phyloP scores from a whole-genome alignment of 1,140 invertebrate genomes.

The Drosophila cardini region DNA sequence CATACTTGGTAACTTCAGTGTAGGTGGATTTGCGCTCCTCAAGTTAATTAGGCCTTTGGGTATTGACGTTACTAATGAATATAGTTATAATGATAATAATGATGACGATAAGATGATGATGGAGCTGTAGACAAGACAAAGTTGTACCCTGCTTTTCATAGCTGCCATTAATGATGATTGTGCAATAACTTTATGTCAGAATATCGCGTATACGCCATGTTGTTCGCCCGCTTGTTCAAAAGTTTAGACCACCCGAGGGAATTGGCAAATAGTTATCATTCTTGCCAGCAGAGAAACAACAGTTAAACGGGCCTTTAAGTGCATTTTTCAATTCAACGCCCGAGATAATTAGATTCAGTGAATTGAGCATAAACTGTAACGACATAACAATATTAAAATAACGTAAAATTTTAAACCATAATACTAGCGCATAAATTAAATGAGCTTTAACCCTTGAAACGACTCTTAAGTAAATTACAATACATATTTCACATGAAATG shows the following conservation, averaged over 20 bases:
- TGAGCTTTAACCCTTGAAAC: slow-evolving; percentile 3
- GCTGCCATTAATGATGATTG: slow-evolving; percentile 54
- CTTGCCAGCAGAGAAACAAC: not conserved
- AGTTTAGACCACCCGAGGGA: slow-evolving; percentile 51
- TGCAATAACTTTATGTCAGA: slow-evolving; percentile 16
- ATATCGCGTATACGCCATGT: slow-evolving; percentile 54
- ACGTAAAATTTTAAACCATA: slow-evolving; percentile 56
- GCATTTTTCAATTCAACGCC: slow-evolving; percentile 28
- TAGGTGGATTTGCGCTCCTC: not conserved
- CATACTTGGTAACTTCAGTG: slow-evolving; percentile 4
- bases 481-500: slow-evolving; percentile 60
- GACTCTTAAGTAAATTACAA: slow-evolving; percentile 77
- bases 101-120: slow-evolving; percentile 18
- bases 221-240: not conserved
- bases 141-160: slow-evolving; percentile 37
- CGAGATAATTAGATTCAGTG: slow-evolving; percentile 62
- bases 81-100: slow-evolving; percentile 37
- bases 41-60: slow-evolving; percentile 40
- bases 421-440: slow-evolving; percentile 59
- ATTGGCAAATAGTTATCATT: slow-evolving; percentile 54
- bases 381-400: slow-evolving; percentile 68
- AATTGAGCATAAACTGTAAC: slow-evolving; percentile 56
- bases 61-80: slow-evolving; percentile 42
- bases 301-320: slow-evolving; percentile 44
- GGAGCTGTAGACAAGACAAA: slow-evolving; percentile 30